These are phyloP conservation scores for Vulpes lagopus DNA, from an alignment of 2,113 vertebrate species.

Conservation along the genomic window DNA sequence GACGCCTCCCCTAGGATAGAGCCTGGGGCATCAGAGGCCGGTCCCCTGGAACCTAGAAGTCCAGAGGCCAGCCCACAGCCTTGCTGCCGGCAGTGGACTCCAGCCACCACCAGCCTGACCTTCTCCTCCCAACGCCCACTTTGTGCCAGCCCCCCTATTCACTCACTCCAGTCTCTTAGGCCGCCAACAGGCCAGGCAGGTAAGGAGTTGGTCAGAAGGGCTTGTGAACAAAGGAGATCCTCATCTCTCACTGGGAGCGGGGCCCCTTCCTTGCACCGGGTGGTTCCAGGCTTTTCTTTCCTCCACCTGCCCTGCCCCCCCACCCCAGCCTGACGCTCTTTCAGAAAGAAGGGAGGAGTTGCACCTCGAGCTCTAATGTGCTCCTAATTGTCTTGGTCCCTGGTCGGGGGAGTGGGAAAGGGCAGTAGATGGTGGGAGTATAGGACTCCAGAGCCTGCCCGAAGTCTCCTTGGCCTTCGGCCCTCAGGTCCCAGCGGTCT, in stretches of 20 bases:
- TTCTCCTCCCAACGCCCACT: slow-evolving; percentile 70
- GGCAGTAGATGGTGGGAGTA: neutral
- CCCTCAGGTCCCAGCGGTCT: slow-evolving; percentile 67
- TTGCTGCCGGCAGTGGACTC: neutral
- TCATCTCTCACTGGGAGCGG: neutral
- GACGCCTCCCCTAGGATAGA: slow-evolving; percentile 11
- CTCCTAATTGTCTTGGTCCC: neutral
- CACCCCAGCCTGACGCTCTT: neutral
- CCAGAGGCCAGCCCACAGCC: slow-evolving; percentile 5
- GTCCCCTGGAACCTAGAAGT: neutral
- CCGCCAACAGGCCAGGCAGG: slow-evolving; percentile 54
- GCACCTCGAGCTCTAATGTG: neutral
- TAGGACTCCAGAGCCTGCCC: neutral
- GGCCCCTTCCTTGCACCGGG: neutral
- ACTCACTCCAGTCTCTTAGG: slow-evolving; percentile 45
- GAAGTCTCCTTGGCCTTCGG: neutral
- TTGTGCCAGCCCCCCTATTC: slow-evolving; percentile 60
- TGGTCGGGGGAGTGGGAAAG: neutral
- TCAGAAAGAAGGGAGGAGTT: neutral
- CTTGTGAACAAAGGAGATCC: neutral
- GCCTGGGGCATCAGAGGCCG: neutral
- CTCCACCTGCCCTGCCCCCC: neutral
- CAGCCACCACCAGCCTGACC: slow-evolving; percentile 67
- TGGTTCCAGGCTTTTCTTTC: neutral
- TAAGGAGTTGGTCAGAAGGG: slow-evolving; percentile 64